Percentiles rank a stretch among this genome's conserved stretches.
Conservation (phyloP, 2,797 vertebrate species). For the Triplophysa yarkandensis region DNA sequence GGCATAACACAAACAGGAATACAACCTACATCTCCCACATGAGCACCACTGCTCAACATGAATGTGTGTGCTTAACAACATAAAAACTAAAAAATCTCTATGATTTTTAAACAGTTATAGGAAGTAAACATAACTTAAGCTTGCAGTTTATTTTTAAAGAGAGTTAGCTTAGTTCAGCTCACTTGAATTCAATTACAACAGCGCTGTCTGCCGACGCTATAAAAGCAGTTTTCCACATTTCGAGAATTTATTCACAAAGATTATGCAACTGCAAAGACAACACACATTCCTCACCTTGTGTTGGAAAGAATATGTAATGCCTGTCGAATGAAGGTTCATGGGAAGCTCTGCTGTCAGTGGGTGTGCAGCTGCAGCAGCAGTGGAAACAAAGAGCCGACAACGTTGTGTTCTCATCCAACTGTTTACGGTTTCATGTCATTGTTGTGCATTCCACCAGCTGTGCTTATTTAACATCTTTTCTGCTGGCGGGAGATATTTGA, state of each 20-base stretch:
- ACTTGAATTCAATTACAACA: background rate
- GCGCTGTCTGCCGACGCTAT: background rate
- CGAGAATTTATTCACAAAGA: background rate
- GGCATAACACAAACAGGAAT: background rate
- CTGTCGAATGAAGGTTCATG: slow-evolving; percentile 25
- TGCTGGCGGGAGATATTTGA: slow-evolving; percentile 4
- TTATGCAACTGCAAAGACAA: background rate
- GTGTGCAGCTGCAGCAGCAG: slow-evolving; percentile 8
- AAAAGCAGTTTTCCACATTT: too few species aligned
- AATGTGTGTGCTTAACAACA: background rate
- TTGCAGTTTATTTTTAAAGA: background rate
- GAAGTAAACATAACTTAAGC: background rate
- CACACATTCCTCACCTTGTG: background rate
- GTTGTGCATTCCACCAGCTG: slow-evolving; percentile 32
- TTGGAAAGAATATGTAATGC: slow-evolving; percentile 9
- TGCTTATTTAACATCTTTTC: slow-evolving; percentile 29
- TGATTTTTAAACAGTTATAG: background rate
- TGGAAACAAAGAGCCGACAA: slow-evolving; percentile 29
- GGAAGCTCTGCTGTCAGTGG: slow-evolving; percentile 30
- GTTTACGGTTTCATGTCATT: slow-evolving; percentile 35
- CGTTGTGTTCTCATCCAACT: slow-evolving; percentile 22
- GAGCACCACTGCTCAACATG: background rate
- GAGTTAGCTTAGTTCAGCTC: background rate
- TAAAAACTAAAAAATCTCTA: too few species aligned
- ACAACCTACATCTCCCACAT: background rate